Percentiles rank a stretch among this genome's conserved stretches.
Evolutionary conservation across 2,113 vertebrate species (phyloP).

Genomic region (Nesogale talazaci): DNA sequence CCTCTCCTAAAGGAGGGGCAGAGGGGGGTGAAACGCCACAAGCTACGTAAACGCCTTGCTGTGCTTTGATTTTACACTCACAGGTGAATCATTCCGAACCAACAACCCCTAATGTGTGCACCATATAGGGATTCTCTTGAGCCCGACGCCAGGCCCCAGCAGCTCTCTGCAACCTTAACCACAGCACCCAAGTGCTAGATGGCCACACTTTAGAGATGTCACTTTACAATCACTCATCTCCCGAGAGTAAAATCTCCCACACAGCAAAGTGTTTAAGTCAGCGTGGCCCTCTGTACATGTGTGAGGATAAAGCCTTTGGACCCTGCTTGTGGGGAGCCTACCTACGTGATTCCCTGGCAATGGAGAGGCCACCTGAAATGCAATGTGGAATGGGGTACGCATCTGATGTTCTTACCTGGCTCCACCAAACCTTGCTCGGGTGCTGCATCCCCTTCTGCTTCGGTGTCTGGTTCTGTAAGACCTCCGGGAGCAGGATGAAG

Average conservation of each 20-base stretch:
- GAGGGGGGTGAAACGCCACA: slow-evolving; percentile 55
- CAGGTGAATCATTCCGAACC: slow-evolving; percentile 9
- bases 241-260: slow-evolving; percentile 18
- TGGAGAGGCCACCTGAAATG: slow-evolving; percentile 13
- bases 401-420: slow-evolving; percentile 78
- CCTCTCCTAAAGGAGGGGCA: background rate
- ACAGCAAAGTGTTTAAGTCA: slow-evolving; percentile 51
- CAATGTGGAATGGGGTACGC: slow-evolving; percentile 15
- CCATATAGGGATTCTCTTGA: background rate
- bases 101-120: background rate
- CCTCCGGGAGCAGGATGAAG: slow-evolving; percentile 61
- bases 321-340: background rate
- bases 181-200: background rate
- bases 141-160: background rate
- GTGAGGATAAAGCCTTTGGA: background rate
- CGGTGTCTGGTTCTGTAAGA: slow-evolving; percentile 46
- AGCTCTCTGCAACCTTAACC: background rate
- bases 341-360: background rate
- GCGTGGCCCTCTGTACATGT: slow-evolving; percentile 60
- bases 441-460: slow-evolving; percentile 54
- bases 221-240: slow-evolving; percentile 29
- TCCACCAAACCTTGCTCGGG: slow-evolving; percentile 74
- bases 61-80: background rate
- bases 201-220: background rate
- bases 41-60: slow-evolving; percentile 31